Evolutionary conservation across 2,113 vertebrate genomes (phyloP), one percentile per base, ranked within the genome.

Genomic region (Arvicanthis niloticus): DNA sequence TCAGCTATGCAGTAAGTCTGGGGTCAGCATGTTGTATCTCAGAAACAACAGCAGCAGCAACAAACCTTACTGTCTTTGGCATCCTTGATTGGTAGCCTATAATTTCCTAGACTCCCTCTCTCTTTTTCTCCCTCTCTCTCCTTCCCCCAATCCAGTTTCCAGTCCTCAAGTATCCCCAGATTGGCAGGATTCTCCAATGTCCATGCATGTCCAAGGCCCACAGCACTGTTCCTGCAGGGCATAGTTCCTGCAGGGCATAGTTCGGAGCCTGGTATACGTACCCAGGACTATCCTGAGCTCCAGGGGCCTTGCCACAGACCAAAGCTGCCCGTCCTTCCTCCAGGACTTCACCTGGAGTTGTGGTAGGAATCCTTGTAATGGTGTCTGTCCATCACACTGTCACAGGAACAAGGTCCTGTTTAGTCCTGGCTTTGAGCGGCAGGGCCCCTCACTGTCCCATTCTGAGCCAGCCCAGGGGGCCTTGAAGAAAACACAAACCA

Each of bases 221-320:
- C 42, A 56, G 21, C 26, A 70, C 17, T 40, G 51, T 58, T 21
- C 75, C 62, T 68, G 4, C 29, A n/a, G 56, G 37, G 17, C 34
- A 82, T 72, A 67, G 88, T 51, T 8, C 42, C 62, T 68, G 4
- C 29, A n/a, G 56, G 37, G 17, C 34, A 82, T 72, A 67, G 88
- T 51, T 8, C 42, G 76, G 15, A 58, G 42, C 12, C 37, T 19
- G 15, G 10, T 1, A 45, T 40, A 0, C 0, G 0, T 0, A 9
- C 22, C 17, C 67, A 48, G 29, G 89, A 45, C 88, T 42, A 2
- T 34, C 29, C 34, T 82, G 75, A 45, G 24, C 7, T 40, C 77
- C n/a, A 48, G 51, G 10, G 12, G 34, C 24, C 76, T 4, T 19
- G 40, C 7, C 75, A n/a, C 1, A 0, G n/a, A 17, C 37, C 11